A percentile compares a stretch with the other conserved stretches of the same genome.
Conservation (phyloP, 2,113 vertebrate species). For the Zootoca vivipara region DNA sequence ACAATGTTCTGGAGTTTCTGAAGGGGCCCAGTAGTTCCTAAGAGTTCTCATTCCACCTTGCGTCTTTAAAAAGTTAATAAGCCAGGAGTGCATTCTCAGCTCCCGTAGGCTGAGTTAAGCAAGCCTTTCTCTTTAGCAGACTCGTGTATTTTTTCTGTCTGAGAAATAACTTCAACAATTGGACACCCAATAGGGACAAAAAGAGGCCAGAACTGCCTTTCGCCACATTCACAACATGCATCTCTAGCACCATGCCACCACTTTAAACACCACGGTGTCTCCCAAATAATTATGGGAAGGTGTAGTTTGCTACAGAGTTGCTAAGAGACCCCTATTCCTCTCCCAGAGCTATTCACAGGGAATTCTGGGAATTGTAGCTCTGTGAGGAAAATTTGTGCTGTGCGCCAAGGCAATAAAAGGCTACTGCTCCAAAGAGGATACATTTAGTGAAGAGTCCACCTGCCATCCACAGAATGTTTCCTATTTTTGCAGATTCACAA, state of each 20-base stretch:
- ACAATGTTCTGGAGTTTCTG: too few relatives aligned
- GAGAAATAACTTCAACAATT: background rate
- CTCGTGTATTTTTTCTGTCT: background rate
- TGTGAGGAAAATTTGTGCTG: background rate
- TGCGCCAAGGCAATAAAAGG: background rate
- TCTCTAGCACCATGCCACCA: too few relatives aligned
- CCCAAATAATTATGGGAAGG: too few relatives aligned
- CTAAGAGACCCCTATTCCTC: too few relatives aligned
- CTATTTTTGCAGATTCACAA: background rate
- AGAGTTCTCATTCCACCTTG: too few relatives aligned
- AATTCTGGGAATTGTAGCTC: too few relatives aligned
- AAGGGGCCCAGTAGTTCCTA: too few relatives aligned
- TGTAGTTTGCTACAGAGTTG: too few relatives aligned
- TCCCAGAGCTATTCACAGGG: too few relatives aligned
- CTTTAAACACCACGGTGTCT: too few relatives aligned
- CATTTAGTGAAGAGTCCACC: background rate
- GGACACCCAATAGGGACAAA: background rate
- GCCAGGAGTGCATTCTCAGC: too few relatives aligned
- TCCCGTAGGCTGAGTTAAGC: background rate
- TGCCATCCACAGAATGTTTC: constrained; percentile 3
- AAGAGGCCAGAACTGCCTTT: background rate
- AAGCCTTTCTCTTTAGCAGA: background rate
- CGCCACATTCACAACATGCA: too few relatives aligned
- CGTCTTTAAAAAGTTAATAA: background rate
- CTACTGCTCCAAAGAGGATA: background rate